Evolutionary conservation across 2,113 vertebrate species (phyloP).

Genomic region (Odontophorus gujanensis): DNA sequence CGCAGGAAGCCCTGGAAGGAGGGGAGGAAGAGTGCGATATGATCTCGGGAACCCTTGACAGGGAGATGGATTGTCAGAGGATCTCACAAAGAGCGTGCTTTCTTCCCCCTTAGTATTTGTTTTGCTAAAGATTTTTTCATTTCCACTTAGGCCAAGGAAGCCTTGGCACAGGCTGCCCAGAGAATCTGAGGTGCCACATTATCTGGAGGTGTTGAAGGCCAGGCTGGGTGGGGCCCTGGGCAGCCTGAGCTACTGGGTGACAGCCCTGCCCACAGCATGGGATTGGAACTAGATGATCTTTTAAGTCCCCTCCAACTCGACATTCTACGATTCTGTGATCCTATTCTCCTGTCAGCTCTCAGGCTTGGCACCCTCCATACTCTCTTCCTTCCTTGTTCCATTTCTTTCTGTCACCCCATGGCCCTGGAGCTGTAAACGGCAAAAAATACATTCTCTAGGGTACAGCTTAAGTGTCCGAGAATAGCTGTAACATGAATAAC

Average conservation of each 20-base stretch:
- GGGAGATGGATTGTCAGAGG: neutral
- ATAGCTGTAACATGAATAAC: neutral
- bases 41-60: conserved; percentile 36
- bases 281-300: no score
- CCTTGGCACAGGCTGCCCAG: no score
- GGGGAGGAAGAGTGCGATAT: conserved; percentile 5
- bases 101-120: neutral
- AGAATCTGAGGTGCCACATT: no score
- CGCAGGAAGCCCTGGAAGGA: conserved; percentile 44
- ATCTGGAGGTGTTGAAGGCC: no score
- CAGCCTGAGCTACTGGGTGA: no score
- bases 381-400: neutral
- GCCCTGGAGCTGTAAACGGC: neutral
- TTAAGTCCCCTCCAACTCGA: no score
- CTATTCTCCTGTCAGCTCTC: neutral
- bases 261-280: no score
- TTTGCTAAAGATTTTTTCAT: neutral
- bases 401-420: rapidly evolving
- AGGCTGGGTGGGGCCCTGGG: no score
- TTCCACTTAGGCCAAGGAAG: neutral
- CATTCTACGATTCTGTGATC: no score
- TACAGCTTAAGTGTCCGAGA: rapidly evolving
- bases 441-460: neutral
- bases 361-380: neutral
- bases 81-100: neutral